phyloP scores from a whole-genome alignment of 92 coral and sea anemone genomes.

The Epizoanthus rinbou region DNA sequence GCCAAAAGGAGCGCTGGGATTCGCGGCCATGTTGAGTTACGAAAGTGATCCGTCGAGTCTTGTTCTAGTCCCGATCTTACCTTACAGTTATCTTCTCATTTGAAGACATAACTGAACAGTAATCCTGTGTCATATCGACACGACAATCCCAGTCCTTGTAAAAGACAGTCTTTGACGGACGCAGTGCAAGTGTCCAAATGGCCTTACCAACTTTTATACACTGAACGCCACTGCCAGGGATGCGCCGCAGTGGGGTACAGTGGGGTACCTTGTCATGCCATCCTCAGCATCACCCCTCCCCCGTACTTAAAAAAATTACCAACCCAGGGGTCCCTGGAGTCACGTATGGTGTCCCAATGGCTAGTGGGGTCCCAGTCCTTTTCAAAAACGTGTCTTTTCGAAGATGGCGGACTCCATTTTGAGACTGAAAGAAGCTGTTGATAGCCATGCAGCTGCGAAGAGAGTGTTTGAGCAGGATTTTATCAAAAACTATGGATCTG shows the following conservation, averaged over 20 bases:
- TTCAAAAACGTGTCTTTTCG: too few relatives aligned
- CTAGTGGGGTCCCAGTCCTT: too few relatives aligned
- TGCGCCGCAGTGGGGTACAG: too few relatives aligned
- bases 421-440: not conserved
- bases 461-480: not conserved
- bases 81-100: not conserved
- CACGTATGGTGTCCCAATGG: too few relatives aligned
- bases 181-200: too few relatives aligned
- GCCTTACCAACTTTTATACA: too few relatives aligned
- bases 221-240: too few relatives aligned
- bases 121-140: not conserved
- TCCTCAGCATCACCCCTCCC: too few relatives aligned
- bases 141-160: not conserved
- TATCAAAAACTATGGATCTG: constrained; percentile 47
- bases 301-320: too few relatives aligned
- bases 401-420: not conserved
- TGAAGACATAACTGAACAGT: not conserved
- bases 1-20: constrained; percentile 12
- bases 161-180: not conserved
- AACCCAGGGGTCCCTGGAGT: too few relatives aligned
- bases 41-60: not conserved
- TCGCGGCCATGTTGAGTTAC: constrained; percentile 30
- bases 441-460: not conserved
- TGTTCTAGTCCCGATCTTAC: not conserved
- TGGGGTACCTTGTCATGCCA: too few relatives aligned